Conservation (phyloP, 2,888 invertebrate species). For the Lingula anatina region DNA sequence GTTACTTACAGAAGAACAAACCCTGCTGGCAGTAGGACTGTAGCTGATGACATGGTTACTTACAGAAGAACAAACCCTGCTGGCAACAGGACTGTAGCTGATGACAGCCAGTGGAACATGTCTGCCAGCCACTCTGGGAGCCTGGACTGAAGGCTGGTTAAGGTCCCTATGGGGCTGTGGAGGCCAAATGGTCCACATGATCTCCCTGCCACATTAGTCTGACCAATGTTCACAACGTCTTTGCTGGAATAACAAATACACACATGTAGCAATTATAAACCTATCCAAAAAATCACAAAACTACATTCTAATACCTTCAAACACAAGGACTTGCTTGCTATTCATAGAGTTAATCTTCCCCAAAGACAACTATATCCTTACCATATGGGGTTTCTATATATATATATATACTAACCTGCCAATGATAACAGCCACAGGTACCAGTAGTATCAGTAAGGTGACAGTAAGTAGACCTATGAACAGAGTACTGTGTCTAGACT, state of each 20-base stretch:
- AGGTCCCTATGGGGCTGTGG: slow-evolving; percentile 18
- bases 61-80: no score
- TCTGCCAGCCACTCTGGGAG: slow-evolving; percentile 12
- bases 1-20: no score
- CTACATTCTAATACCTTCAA: no score
- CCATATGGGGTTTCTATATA: no score
- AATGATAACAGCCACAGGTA: slow-evolving; percentile 22
- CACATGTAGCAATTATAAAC: no score
- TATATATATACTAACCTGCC: slow-evolving; percentile 22
- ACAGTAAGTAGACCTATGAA: slow-evolving; percentile 22
- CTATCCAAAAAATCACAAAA: no score
- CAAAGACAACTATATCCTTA: no score
- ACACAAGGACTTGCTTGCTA: no score
- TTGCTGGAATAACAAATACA: slow-evolving; percentile 11
- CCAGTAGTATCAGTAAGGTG: slow-evolving; percentile 20
- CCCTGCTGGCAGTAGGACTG: no score
- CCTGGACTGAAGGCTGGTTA: slow-evolving; percentile 11
- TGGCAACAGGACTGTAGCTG: slow-evolving; percentile 25
- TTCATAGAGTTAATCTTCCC: no score
- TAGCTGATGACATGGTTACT: no score
- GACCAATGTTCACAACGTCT: slow-evolving; percentile 19
- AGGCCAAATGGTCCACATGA: slow-evolving; percentile 23
- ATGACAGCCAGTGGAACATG: slow-evolving; percentile 15
- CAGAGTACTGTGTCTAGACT: slow-evolving; percentile 27
- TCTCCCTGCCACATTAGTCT: slow-evolving; percentile 6